Percentiles rank a stretch among this genome's conserved stretches.
Conservation (phyloP, 1,140 invertebrate species). For the Pseudoatta argentina region DNA sequence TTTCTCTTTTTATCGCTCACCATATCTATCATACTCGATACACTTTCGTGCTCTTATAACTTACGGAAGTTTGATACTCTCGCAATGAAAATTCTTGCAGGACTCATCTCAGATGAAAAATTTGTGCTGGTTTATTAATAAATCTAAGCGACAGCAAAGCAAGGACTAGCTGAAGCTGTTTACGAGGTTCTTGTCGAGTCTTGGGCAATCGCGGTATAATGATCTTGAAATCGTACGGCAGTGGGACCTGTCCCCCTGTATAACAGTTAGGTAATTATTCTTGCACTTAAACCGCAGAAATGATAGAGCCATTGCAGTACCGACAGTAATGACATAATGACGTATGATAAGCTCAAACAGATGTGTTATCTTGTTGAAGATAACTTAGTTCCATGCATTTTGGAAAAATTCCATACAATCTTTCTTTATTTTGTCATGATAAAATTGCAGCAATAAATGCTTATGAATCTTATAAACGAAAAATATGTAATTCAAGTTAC, state of each 20-base stretch:
- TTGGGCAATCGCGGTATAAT: constrained; percentile 51
- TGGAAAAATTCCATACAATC: background rate
- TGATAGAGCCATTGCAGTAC: constrained; percentile 42
- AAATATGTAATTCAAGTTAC: background rate
- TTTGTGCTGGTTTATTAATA: background rate
- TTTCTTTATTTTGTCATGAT: background rate
- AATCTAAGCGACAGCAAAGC: background rate
- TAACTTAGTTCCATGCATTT: background rate
- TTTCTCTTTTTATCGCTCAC: background rate
- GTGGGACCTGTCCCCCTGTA: constrained; percentile 46
- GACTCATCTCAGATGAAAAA: background rate
- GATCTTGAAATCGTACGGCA: constrained; percentile 69
- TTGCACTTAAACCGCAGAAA: constrained; percentile 53
- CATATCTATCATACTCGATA: constrained; percentile 10
- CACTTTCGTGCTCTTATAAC: background rate
- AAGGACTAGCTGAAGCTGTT: background rate
- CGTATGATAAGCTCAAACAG: constrained; percentile 38
- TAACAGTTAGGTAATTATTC: constrained; percentile 46
- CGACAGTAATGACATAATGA: constrained; percentile 46
- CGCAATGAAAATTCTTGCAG: background rate
- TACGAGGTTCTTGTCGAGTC: constrained; percentile 29
- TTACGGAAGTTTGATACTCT: background rate
- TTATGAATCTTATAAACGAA: background rate
- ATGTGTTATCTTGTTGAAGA: constrained; percentile 14
- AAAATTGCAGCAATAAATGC: background rate